phyloP scores from a whole-genome alignment of 2,888 invertebrate genomes.

The Pherbina coryleti region DNA sequence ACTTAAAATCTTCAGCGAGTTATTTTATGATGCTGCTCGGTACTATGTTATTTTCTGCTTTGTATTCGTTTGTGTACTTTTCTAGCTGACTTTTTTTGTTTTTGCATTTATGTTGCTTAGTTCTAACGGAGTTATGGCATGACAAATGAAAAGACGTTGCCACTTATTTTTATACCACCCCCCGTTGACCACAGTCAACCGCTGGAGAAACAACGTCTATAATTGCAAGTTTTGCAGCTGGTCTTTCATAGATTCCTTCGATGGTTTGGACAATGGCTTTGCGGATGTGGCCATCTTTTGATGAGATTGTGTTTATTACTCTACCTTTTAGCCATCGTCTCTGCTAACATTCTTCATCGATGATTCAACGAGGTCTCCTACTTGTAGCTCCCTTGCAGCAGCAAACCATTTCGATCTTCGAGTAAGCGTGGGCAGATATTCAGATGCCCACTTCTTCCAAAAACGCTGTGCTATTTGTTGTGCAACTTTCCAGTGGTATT shows the following conservation, averaged over 20 bases:
- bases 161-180: too few relatives aligned
- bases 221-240: too few relatives aligned
- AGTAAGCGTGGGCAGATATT: constrained; percentile 42
- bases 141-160: background rate
- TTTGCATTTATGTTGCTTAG: too few relatives aligned
- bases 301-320: constrained; percentile 1
- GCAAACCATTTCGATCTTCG: constrained; percentile 45
- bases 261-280: too few relatives aligned
- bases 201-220: too few relatives aligned
- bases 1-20: too few relatives aligned
- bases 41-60: background rate
- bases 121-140: background rate
- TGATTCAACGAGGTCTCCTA: constrained; percentile 39
- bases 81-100: background rate
- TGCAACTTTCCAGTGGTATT: constrained; percentile 33
- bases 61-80: background rate
- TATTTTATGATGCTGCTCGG: too few relatives aligned
- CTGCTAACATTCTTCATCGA: constrained; percentile 39
- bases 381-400: constrained; percentile 22
- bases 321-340: constrained; percentile 45
- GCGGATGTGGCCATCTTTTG: too few relatives aligned
- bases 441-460: constrained; percentile 37
- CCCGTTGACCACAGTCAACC: too few relatives aligned
- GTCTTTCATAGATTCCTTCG: too few relatives aligned
- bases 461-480: constrained; percentile 42